These are phyloP conservation scores for Tangara arthus DNA, from an alignment of 2,797 vertebrate genomes.

Conservation along the genomic window DNA sequence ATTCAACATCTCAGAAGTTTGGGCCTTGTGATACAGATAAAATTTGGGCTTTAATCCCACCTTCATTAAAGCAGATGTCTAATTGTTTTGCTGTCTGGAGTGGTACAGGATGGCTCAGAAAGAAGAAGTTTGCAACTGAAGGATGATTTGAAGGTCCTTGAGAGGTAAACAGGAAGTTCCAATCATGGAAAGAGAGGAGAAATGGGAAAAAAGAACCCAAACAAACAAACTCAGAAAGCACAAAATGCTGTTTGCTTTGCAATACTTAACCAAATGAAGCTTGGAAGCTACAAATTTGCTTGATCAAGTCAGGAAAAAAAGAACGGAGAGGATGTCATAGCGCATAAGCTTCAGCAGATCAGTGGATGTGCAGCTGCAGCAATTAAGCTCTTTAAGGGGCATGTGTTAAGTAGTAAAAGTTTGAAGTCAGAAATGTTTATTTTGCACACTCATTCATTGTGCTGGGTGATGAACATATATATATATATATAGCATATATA, in stretches of 20 bases:
- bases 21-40: not conserved
- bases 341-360: constrained; percentile 12
- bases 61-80: not conserved
- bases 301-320: constrained; percentile 11
- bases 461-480: fast-evolving
- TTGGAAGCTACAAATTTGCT: constrained; percentile 39
- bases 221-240: not conserved
- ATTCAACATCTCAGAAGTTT: not conserved
- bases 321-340: not conserved
- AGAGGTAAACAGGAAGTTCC: constrained; percentile 41
- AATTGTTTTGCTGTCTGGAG: not conserved
- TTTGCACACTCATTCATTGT: not conserved
- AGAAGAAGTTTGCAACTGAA: not conserved
- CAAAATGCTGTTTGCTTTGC: constrained; percentile 36
- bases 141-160: constrained; percentile 3
- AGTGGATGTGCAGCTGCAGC: constrained; percentile 51
- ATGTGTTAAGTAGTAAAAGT: constrained; percentile 22
- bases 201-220: not conserved
- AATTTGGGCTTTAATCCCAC: not conserved
- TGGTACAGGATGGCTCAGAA: not conserved
- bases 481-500: fast-evolving
- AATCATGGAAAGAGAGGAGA: constrained; percentile 6
- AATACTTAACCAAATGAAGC: not conserved
- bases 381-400: constrained; percentile 43
- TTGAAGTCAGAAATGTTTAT: constrained; percentile 36